Conservation (phyloP, 1,140 invertebrate species). For the Pseudomyrmex flavicornis region DNA sequence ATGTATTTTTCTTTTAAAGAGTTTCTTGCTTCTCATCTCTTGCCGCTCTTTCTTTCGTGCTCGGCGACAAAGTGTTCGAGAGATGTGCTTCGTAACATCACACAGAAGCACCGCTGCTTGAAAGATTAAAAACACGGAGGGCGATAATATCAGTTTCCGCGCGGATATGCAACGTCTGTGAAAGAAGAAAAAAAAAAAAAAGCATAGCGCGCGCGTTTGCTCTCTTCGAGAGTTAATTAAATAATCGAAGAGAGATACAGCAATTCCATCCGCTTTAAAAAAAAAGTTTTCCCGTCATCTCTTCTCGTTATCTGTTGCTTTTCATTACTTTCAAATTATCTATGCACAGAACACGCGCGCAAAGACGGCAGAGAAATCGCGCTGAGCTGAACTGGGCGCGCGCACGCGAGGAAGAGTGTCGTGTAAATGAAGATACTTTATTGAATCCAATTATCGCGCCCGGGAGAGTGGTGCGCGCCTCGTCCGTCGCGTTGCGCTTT, state of each 20-base stretch:
- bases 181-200: no score
- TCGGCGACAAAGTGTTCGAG: no score
- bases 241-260: slow-evolving; percentile 18
- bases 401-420: slow-evolving; percentile 21
- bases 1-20: slow-evolving; percentile 4
- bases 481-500: slow-evolving; percentile 45
- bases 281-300: neutral
- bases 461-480: slow-evolving; percentile 14
- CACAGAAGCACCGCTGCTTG: neutral
- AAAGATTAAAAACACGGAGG: slow-evolving; percentile 8
- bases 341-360: slow-evolving; percentile 26
- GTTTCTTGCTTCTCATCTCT: neutral
- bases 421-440: slow-evolving; percentile 54
- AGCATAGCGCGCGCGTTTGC: neutral
- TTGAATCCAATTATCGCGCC: slow-evolving; percentile 52
- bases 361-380: slow-evolving; percentile 20
- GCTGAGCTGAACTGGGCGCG: no score
- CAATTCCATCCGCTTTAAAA: slow-evolving; percentile 24
- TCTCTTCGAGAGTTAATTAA: slow-evolving; percentile 5
- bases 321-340: slow-evolving; percentile 53
- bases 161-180: neutral
- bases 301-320: slow-evolving; percentile 29
- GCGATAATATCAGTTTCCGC: neutral
- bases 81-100: no score
- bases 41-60: no score